Conservation (phyloP, 2,888 invertebrate species). For the Acheta domesticus region DNA sequence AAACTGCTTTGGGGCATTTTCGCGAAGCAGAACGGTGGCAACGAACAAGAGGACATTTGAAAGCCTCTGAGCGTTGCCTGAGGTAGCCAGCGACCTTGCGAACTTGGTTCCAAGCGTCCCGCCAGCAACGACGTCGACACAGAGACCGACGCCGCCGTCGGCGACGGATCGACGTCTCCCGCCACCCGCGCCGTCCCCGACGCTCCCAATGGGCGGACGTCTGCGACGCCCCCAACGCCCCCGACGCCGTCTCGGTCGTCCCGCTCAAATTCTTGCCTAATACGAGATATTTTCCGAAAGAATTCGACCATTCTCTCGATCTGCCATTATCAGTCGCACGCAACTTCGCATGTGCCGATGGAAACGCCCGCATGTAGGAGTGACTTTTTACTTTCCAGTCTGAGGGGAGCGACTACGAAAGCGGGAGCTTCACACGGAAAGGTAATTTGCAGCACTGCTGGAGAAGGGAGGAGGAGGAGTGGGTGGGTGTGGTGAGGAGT, state of each 20-base stretch:
- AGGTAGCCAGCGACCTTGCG: background rate
- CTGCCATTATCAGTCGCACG: constrained; percentile 8
- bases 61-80: no score
- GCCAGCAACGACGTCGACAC: no score
- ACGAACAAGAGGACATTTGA: no score
- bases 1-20: no score
- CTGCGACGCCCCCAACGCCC: background rate
- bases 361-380: constrained; percentile 2
- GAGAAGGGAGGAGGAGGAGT: no score
- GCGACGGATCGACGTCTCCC: no score
- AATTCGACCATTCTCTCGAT: constrained; percentile 18
- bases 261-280: background rate
- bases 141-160: no score
- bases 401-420: background rate
- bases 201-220: no score
- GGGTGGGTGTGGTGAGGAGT: no score
- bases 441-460: no score
- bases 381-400: background rate
- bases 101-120: background rate
- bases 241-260: background rate
- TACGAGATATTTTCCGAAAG: background rate
- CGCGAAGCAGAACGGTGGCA: no score
- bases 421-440: background rate
- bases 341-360: background rate
- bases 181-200: no score